Percentiles rank a stretch among this genome's conserved stretches.
Conservation (phyloP, 2,113 vertebrate genomes). For the Colinus virginianus region DNA sequence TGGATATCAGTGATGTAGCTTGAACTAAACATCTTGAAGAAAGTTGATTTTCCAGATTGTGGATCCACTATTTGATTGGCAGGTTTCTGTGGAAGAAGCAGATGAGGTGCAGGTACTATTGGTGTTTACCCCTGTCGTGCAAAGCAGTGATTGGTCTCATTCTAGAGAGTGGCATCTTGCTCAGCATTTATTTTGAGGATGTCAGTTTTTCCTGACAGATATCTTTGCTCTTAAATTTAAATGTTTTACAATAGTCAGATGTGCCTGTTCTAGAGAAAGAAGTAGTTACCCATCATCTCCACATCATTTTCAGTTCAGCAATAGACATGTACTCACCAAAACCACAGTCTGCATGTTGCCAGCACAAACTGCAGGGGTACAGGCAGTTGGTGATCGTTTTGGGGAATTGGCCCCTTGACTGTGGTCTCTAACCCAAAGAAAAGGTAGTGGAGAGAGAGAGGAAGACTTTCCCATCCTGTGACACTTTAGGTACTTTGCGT, state of each 20-base stretch:
- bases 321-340: neutral
- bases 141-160: neutral
- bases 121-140: neutral
- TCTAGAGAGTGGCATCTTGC: neutral
- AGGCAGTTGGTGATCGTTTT: neutral
- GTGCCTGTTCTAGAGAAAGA: neutral
- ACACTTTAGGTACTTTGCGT: neutral
- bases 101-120: neutral
- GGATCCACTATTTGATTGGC: neutral
- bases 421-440: rapidly evolving
- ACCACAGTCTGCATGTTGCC: neutral
- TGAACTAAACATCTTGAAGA: neutral
- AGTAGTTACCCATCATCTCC: neutral
- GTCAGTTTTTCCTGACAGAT: neutral
- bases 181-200: neutral
- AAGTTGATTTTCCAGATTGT: neutral
- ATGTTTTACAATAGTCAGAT: neutral
- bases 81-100: neutral
- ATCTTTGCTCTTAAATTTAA: neutral
- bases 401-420: neutral
- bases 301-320: neutral
- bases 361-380: neutral
- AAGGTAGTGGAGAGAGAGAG: neutral
- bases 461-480: neutral
- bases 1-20: neutral